These are phyloP conservation scores for Epistrophella euchroma DNA, from an alignment of 2,888 invertebrate species.

Conservation along the genomic window DNA sequence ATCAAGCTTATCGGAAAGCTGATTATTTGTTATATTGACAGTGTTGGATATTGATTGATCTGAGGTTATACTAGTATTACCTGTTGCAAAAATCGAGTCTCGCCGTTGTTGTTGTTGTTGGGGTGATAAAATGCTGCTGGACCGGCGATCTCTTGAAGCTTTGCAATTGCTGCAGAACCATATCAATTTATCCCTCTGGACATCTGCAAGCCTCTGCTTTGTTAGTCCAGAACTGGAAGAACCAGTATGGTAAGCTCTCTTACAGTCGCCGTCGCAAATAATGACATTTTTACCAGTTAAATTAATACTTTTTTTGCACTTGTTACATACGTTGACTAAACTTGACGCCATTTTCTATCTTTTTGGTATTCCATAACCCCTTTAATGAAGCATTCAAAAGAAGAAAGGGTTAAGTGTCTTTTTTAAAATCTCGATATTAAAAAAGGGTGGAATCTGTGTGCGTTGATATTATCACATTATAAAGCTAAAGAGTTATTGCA, in stretches of 20 bases:
- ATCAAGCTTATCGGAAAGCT: conserved; percentile 12
- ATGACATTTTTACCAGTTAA: conserved; percentile 11
- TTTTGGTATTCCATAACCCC: too few relatives aligned
- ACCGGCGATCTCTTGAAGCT: conserved; percentile 12
- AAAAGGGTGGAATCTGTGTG: too few relatives aligned
- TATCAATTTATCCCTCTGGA: conserved; percentile 5
- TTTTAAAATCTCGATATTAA: too few relatives aligned
- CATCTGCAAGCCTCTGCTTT: conserved; percentile 5
- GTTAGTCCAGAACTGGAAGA: conserved; percentile 9
- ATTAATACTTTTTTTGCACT: conserved; percentile 17
- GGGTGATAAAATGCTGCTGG: background rate
- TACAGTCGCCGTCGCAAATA: background rate
- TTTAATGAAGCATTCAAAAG: too few relatives aligned
- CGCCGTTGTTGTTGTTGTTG: conserved; percentile 11
- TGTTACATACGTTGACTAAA: background rate
- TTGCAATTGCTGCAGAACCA: conserved; percentile 15
- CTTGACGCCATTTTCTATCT: too few relatives aligned
- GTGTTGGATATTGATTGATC: too few relatives aligned
- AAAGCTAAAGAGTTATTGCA: too few relatives aligned
- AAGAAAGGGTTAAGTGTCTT: too few relatives aligned
- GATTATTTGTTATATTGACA: background rate
- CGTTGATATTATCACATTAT: too few relatives aligned
- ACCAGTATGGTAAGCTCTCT: conserved; percentile 15
- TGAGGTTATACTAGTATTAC: background rate
- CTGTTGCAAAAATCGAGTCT: conserved; percentile 1